phyloP scores from a whole-genome alignment of 2,113 vertebrate genomes.

The Meriones unguiculatus region DNA sequence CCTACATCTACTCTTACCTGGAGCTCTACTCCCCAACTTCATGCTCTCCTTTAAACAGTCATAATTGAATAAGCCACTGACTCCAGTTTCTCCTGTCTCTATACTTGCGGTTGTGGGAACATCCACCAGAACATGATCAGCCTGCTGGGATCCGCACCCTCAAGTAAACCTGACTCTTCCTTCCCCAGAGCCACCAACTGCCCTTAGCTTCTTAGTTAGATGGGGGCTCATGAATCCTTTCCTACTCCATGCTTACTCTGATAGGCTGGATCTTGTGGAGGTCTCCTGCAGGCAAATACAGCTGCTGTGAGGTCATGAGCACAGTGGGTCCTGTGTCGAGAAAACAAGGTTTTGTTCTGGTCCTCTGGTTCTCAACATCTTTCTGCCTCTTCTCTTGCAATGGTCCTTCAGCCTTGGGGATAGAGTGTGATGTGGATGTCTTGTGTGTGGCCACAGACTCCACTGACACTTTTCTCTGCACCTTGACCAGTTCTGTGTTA shows the following conservation, averaged over 20 bases:
- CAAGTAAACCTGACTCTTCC: not conserved
- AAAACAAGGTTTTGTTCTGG: not conserved
- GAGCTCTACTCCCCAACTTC: not conserved
- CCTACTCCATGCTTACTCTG: not conserved
- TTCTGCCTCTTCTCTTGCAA: not conserved
- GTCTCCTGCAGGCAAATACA: not conserved
- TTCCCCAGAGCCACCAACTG: not conserved
- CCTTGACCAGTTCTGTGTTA: not conserved
- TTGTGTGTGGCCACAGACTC: not conserved
- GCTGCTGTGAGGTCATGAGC: not conserved
- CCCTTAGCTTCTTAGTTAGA: not conserved
- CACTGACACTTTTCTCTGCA: not conserved
- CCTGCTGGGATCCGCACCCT: not conserved
- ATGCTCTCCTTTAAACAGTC: not conserved
- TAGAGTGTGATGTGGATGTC: not conserved
- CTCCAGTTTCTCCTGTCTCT: not conserved
- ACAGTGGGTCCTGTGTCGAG: not conserved
- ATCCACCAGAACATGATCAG: too few relatives aligned
- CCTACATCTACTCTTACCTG: too few relatives aligned
- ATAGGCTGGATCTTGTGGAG: too few relatives aligned
- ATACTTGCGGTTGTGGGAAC: not conserved
- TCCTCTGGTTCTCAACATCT: not conserved
- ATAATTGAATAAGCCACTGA: not conserved
- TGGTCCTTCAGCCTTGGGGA: not conserved
- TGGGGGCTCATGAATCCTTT: too few relatives aligned